A percentile compares a stretch with the other conserved stretches of the same genome.
These are phyloP conservation scores for Drosophila bocki DNA, from an alignment of 1,140 invertebrate species.

Conservation along the genomic window DNA sequence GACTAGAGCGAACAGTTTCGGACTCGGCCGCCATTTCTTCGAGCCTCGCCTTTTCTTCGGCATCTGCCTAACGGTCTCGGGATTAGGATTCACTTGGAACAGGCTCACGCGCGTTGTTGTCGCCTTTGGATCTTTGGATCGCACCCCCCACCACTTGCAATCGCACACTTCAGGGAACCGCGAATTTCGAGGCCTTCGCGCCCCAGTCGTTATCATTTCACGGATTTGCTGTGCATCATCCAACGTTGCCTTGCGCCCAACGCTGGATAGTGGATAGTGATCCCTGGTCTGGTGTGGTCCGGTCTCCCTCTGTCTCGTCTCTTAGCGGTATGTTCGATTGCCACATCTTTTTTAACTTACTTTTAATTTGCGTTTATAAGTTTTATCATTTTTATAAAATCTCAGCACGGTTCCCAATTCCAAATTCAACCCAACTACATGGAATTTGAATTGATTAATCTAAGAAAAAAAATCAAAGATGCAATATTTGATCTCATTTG, in stretches of 20 bases:
- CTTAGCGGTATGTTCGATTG: slow-evolving; percentile 66
- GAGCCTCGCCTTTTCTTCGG: slow-evolving; percentile 51
- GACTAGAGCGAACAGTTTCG: slow-evolving; percentile 57
- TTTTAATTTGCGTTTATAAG: slow-evolving; percentile 53
- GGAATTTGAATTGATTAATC: neutral
- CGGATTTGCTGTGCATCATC: slow-evolving; percentile 60
- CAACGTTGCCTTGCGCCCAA: slow-evolving; percentile 70
- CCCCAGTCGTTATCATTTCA: slow-evolving; percentile 58
- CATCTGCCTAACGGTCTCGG: slow-evolving; percentile 51
- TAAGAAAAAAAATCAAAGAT: neutral
- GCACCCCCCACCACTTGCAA: slow-evolving; percentile 31
- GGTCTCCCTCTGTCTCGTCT: slow-evolving; percentile 64
- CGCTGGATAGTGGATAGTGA: slow-evolving; percentile 67
- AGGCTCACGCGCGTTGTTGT: slow-evolving; percentile 27
- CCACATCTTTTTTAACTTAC: slow-evolving; percentile 34
- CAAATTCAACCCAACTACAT: neutral
- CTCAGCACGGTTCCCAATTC: neutral
- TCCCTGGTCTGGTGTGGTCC: slow-evolving; percentile 49
- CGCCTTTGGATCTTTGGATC: slow-evolving; percentile 34
- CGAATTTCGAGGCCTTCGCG: slow-evolving; percentile 68
- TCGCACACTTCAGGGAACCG: slow-evolving; percentile 38
- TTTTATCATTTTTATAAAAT: slow-evolving; percentile 42
- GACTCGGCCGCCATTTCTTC: slow-evolving; percentile 56
- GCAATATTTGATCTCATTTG: neutral
- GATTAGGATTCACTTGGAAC: slow-evolving; percentile 66